These are phyloP conservation scores for Micromussa lordhowensis DNA, from an alignment of 92 coral and sea anemone genomes.

Conservation along the genomic window DNA sequence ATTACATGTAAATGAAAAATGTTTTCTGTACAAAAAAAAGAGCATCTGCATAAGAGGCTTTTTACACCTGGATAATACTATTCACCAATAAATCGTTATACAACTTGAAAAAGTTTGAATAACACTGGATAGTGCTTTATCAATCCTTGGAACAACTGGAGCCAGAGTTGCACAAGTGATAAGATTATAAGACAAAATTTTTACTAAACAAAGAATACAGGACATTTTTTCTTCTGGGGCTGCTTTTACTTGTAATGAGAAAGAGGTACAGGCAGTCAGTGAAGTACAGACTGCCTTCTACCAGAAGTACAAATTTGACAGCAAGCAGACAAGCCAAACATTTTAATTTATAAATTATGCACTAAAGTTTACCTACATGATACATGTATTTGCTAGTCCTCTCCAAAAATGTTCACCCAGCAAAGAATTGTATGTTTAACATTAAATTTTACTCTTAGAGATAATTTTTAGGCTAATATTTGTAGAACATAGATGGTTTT, in stretches of 20 bases:
- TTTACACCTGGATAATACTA: not conserved
- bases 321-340: not conserved
- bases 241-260: not conserved
- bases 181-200: not conserved
- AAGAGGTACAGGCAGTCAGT: not conserved
- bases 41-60: too few relatives aligned
- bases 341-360: not conserved
- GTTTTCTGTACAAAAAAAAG: not conserved
- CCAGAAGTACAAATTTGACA: not conserved
- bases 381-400: too few relatives aligned
- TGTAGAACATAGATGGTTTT: not conserved
- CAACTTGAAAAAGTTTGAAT: too few relatives aligned
- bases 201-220: too few relatives aligned
- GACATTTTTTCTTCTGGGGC: not conserved
- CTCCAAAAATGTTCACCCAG: not conserved
- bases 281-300: not conserved
- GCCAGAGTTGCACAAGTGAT: not conserved
- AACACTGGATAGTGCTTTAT: not conserved
- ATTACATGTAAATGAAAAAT: not conserved
- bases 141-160: not conserved
- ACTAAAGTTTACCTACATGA: too few relatives aligned
- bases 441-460: not conserved
- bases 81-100: not conserved
- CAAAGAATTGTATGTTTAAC: not conserved
- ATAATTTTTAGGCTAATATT: not conserved